Base-by-base conservation (phyloP, 2,113 vertebrate species). In the Eulemur rufifrons region DNA sequence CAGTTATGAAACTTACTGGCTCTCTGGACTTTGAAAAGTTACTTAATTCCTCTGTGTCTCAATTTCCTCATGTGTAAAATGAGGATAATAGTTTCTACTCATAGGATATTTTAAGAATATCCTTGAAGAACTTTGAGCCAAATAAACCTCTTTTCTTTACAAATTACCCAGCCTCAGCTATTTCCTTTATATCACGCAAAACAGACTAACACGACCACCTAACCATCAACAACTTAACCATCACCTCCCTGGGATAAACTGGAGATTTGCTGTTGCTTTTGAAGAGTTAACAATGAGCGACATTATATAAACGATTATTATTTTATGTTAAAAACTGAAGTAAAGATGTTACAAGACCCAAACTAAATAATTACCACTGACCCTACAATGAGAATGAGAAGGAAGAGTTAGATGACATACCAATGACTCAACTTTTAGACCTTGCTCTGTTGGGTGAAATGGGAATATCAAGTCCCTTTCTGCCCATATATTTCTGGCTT, bases 331-430 rank as follows among this genome's bases (percentile, higher is more conserved):
- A 61, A 93, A 52, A 78, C 27, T 2, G 9, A 89, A 85, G 74
- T 7, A 50, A 80, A 93, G n/a, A 50, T 61, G 45, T n/a, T 59
- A 37, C 0, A 87, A 87, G 68, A 86, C 47, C 63, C 42, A 83
- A 45, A 77, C 45, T 78, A 18, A 77, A 89, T 86, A 82, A 56
- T 73, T 11, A 39, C 80, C 42, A 82, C 45, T 37, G 39, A 39
- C 7, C 32, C 18, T 6, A 84, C 18, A 47, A 6, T 0, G 59
- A 39, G 59, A 69, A 42, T 50, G 34, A 85, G 71, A 85, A 92
- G 61, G 73, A 86, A 64, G 50, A 86, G 47, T 10, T 37, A 95
- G 69, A 95, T 32, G 45, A 52, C 56, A 9, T 13, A 82, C 17
- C 39, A 15, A 73, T 56, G 81, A 47, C 64, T 80, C 82, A 63